Conservation (phyloP, 2,113 vertebrate species). For the Empidonax traillii region DNA sequence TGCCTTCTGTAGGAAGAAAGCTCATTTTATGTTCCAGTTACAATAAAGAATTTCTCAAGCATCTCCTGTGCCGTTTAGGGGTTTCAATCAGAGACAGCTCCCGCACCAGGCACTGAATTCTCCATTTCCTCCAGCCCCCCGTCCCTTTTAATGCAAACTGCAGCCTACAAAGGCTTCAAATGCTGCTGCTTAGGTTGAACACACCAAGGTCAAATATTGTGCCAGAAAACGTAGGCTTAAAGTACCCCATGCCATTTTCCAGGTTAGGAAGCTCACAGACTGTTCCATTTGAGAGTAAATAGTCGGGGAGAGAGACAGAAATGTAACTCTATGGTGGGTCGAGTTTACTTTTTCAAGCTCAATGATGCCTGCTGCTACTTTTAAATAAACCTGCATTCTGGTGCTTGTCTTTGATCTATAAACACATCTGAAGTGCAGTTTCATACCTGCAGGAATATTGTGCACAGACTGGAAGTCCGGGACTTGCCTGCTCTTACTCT, state of each 20-base stretch:
- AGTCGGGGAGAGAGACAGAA: neutral
- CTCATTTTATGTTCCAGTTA: slow-evolving; percentile 51
- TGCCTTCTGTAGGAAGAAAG: slow-evolving; percentile 51
- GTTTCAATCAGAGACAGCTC: slow-evolving; percentile 16
- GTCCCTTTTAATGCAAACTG: neutral
- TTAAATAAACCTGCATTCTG: neutral
- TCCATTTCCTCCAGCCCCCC: neutral
- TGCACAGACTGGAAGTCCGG: neutral
- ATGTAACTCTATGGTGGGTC: neutral
- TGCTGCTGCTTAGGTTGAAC: neutral
- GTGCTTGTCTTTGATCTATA: neutral
- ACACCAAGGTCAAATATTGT: neutral
- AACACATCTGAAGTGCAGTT: neutral
- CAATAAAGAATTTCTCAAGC: slow-evolving; percentile 48
- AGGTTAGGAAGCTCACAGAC: neutral
- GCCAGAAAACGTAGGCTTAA: neutral
- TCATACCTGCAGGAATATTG: neutral
- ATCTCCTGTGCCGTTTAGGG: slow-evolving; percentile 6
- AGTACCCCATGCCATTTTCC: neutral
- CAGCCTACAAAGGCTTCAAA: neutral
- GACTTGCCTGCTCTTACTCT: neutral
- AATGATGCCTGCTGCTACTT: neutral
- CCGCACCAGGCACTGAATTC: neutral
- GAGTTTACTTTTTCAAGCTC: neutral
- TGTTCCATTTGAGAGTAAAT: neutral